Percentiles rank a stretch among this genome's conserved stretches.
Conservation (phyloP, 2,113 vertebrate species). For the Taurulus bubalis region DNA sequence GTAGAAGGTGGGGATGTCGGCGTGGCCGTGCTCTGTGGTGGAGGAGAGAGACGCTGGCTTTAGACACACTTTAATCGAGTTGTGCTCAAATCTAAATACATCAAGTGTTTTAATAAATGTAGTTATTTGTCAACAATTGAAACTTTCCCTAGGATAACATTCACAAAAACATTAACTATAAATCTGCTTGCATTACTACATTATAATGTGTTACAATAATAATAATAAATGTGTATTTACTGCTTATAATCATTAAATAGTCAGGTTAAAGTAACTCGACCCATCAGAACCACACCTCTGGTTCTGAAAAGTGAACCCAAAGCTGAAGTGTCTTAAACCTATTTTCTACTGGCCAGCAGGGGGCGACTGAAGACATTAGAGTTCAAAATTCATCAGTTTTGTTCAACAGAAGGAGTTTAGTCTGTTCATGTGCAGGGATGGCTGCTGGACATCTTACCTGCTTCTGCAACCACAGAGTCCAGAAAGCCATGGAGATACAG, state of each 20-base stretch:
- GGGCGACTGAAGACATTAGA: too few species aligned
- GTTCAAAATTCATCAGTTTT: background rate
- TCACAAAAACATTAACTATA: too few species aligned
- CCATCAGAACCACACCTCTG: too few species aligned
- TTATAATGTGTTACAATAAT: background rate
- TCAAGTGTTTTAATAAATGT: background rate
- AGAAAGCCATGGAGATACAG: background rate
- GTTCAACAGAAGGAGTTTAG: background rate
- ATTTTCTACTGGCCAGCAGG: too few species aligned
- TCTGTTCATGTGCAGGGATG: background rate
- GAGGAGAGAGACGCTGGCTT: background rate
- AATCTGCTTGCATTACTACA: background rate
- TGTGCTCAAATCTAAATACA: background rate
- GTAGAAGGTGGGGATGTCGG: conserved; percentile 92
- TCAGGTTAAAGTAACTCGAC: background rate
- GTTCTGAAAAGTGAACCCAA: too few species aligned
- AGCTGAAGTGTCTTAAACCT: too few species aligned
- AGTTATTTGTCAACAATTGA: background rate
- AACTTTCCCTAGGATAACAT: background rate
- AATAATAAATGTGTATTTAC: too few species aligned
- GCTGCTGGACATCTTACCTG: conserved; percentile 53
- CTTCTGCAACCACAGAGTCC: conserved; percentile 55
- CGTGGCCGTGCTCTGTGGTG: conserved; percentile 87
- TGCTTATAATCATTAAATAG: background rate
- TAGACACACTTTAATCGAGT: background rate